phyloP scores from a whole-genome alignment of 2,797 vertebrate genomes.

The Artibeus jamaicensis region DNA sequence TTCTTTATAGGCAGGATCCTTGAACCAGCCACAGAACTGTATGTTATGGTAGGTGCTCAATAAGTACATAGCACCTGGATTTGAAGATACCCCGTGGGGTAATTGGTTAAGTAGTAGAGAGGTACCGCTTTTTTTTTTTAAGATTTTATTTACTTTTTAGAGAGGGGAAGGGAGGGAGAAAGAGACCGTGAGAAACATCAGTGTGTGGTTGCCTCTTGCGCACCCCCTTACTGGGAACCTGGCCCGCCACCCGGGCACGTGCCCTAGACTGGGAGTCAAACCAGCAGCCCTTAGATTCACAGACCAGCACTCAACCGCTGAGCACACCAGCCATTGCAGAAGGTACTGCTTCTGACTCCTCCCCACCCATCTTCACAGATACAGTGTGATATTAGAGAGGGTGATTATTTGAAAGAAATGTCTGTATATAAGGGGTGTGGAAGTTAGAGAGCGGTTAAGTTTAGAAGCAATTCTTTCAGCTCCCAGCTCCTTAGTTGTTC shows the following conservation, averaged over 20 bases:
- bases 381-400: background rate
- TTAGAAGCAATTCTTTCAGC: background rate
- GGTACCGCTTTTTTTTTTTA: background rate
- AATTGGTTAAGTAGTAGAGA: background rate
- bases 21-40: background rate
- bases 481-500: background rate
- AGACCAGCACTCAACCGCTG: too few species aligned
- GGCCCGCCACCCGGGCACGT: too few species aligned
- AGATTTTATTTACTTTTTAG: too few species aligned
- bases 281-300: too few species aligned
- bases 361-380: background rate
- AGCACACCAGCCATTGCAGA: background rate
- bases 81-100: background rate
- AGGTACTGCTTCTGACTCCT: background rate
- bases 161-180: too few species aligned
- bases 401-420: background rate
- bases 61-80: background rate
- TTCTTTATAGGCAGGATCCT: background rate
- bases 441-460: background rate
- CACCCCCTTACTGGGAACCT: too few species aligned
- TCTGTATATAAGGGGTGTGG: background rate
- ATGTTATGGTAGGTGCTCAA: background rate
- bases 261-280: too few species aligned
- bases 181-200: too few species aligned
- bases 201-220: too few species aligned